Base-by-base conservation (phyloP, 2,113 vertebrate genomes). In the Dasypus novemcinctus region DNA sequence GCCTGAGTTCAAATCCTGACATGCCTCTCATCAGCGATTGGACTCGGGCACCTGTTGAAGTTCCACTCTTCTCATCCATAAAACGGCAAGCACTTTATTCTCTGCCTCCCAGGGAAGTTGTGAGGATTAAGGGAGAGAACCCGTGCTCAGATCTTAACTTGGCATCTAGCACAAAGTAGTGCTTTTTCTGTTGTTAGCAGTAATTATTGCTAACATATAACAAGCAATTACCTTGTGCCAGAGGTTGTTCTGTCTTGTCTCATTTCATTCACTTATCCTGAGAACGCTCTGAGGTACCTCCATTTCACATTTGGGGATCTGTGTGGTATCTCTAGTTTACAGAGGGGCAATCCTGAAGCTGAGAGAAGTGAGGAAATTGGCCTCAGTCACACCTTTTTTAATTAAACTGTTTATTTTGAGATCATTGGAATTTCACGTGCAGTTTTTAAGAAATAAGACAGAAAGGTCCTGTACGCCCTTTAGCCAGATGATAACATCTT, bases 141-240 rank as follows among this genome's bases (percentile, higher is more conserved):
- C 13, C 63, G 14, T 0, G 0, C 5, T 7, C 43, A 38, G 54
- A 27, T 12, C 72, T 36, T 64, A 20, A 21, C 15, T 7, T 11
- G 12, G 59, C 36, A n/a, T 61, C 59, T 23, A 2, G 2, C 25
- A 13, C 41, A 14, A 57, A 31, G 12, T 2, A 0, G 20, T 31
- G 38, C 63, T 83, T 83, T 8, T 43, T 43, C 2, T 17, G 9
- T 0, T 27, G 2, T 18, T 14, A 8, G 1, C 0, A 33, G 29
- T n/a, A 41, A 68, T 43, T 5, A 7, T 4, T 25, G 9, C 41
- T 17, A 27, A 80, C 82, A 41, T 7, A 8, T 0, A 71, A 5
- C 23, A 9, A 93, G n/a, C 59, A n/a, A 43, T 63, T 1, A 7
- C 41, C 49, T 9, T 0, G 1, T 4, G 2, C n/a, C 54, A 7